These are phyloP conservation scores for Aspidiotus destructor DNA, from an alignment of 2,888 invertebrate species.

Conservation along the genomic window DNA sequence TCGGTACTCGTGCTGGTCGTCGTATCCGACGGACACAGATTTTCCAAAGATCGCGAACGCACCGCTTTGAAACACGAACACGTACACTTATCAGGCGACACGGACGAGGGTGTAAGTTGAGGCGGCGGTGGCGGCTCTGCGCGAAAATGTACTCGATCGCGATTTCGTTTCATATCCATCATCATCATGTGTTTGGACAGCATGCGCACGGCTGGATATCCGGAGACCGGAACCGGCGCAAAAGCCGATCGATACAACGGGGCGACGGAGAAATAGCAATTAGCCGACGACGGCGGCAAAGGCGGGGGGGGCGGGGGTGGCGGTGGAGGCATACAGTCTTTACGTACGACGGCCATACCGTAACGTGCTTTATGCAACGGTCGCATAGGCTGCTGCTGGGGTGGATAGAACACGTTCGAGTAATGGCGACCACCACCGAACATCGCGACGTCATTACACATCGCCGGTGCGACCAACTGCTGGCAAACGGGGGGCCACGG, in stretches of 20 bases:
- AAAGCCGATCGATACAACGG: constrained; percentile 25
- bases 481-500: constrained; percentile 59
- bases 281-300: constrained; percentile 40
- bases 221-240: constrained; percentile 4
- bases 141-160: constrained; percentile 16
- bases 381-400: too few species aligned
- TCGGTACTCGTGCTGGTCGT: constrained; percentile 35
- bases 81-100: constrained; percentile 12
- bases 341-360: constrained; percentile 1
- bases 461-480: constrained; percentile 38
- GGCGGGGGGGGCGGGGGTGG: constrained; percentile 16
- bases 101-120: neutral
- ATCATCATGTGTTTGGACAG: constrained; percentile 19
- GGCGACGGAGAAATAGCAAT: constrained; percentile 47
- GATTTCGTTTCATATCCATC: neutral
- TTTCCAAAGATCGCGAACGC: constrained; percentile 34
- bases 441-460: constrained; percentile 34
- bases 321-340: constrained; percentile 3
- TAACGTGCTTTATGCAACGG: neutral
- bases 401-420: neutral
- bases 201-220: constrained; percentile 8
- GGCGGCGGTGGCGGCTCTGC: neutral
- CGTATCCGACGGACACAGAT: constrained; percentile 30
- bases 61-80: constrained; percentile 26
- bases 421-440: neutral